Conservation (phyloP, 1,140 invertebrate species). For the Plutomurus gul region DNA sequence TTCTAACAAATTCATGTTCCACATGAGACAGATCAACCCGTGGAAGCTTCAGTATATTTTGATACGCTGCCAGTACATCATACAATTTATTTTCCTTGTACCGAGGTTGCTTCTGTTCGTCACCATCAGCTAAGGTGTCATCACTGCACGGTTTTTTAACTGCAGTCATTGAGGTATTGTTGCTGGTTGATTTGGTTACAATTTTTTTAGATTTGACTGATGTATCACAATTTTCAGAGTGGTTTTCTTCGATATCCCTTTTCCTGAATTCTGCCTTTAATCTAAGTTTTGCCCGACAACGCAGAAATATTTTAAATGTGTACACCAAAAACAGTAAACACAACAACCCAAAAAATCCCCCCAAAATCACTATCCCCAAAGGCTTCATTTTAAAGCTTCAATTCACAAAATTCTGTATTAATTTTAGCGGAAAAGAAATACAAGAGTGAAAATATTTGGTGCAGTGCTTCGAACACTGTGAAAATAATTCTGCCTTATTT, state of each 20-base stretch:
- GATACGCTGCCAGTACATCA: too few relatives aligned
- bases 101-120: too few relatives aligned
- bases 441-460: too few relatives aligned
- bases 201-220: background rate
- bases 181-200: background rate
- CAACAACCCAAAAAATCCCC: background rate
- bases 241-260: background rate
- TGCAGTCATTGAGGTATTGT: background rate
- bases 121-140: too few relatives aligned
- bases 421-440: too few relatives aligned
- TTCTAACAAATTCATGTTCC: background rate
- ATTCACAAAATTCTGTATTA: too few relatives aligned
- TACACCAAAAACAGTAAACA: background rate
- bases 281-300: background rate
- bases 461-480: too few relatives aligned
- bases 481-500: too few relatives aligned
- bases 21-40: background rate
- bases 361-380: background rate
- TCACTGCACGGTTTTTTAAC: too few relatives aligned
- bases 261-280: background rate
- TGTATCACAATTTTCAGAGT: too few relatives aligned
- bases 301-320: background rate
- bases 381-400: background rate
- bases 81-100: background rate
- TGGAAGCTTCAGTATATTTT: background rate